A percentile compares a stretch with the other conserved stretches of the same genome.
phyloP scores from a whole-genome alignment of 2,888 invertebrate genomes.

The Phoronis australis region DNA sequence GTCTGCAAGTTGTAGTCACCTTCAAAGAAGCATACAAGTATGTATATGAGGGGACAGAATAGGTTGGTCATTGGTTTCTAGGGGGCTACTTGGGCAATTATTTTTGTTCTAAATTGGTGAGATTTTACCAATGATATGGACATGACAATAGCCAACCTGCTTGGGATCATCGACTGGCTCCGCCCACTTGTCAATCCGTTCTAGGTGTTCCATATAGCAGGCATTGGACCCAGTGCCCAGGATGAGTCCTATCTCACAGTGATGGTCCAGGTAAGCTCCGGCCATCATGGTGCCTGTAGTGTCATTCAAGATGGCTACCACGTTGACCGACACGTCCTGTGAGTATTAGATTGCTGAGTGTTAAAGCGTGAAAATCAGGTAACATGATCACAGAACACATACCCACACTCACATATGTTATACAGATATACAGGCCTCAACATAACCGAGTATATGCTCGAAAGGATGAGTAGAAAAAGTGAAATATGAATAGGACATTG shows the following conservation, averaged over 20 bases:
- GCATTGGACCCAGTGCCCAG: constrained; percentile 75
- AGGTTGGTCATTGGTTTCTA: no score
- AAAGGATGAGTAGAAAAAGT: no score
- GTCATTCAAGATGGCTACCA: constrained; percentile 72
- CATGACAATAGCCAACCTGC: constrained; percentile 56
- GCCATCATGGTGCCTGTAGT: constrained; percentile 66
- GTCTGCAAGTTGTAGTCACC: no score
- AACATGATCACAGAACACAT: no score
- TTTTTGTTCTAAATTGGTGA: background rate
- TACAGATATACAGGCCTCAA: no score
- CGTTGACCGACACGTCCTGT: constrained; percentile 59
- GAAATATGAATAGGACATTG: no score
- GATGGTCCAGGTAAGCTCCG: constrained; percentile 63
- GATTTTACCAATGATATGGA: background rate
- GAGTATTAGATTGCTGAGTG: constrained; percentile 1
- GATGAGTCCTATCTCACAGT: constrained; percentile 69
- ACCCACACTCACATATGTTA: no score
- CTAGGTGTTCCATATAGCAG: constrained; percentile 72
- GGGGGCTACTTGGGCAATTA: no score
- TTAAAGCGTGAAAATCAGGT: no score
- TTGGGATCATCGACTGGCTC: constrained; percentile 58
- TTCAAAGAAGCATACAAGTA: no score
- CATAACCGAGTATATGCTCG: no score
- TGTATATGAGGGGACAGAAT: no score
- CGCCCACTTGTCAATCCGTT: constrained; percentile 69